Conservation (phyloP, 2,113 vertebrate genomes). For the Ranitomeya imitator region DNA sequence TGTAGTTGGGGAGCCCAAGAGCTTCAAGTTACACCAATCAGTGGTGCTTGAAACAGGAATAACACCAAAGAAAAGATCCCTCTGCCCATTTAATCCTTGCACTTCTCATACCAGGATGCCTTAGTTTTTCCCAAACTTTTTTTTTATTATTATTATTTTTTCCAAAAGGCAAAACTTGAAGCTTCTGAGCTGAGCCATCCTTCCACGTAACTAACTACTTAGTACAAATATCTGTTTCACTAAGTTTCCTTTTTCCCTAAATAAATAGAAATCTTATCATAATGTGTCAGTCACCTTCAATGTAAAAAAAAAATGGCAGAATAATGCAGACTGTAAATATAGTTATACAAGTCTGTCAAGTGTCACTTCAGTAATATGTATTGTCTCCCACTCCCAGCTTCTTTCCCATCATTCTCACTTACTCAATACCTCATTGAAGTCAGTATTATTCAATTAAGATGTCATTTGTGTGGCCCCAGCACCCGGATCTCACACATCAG, state of each 20-base stretch:
- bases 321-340: neutral
- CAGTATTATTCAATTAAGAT: constrained; percentile 44
- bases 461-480: neutral
- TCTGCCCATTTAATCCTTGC: no score
- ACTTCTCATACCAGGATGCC: no score
- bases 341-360: constrained; percentile 26
- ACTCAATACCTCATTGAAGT: constrained; percentile 33
- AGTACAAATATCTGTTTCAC: neutral
- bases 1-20: no score
- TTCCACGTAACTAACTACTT: neutral
- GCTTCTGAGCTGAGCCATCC: no score
- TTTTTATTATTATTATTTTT: no score
- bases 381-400: constrained; percentile 26
- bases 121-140: no score
- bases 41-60: no score
- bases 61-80: no score
- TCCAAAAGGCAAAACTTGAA: no score
- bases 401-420: constrained; percentile 42
- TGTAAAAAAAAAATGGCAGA: neutral
- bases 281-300: neutral
- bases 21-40: no score
- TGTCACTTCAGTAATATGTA: constrained; percentile 21
- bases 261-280: neutral
- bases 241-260: neutral
- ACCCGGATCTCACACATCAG: constrained; percentile 35